Conservation (phyloP, 1,140 invertebrate species). For the Drosophila sp. region DNA sequence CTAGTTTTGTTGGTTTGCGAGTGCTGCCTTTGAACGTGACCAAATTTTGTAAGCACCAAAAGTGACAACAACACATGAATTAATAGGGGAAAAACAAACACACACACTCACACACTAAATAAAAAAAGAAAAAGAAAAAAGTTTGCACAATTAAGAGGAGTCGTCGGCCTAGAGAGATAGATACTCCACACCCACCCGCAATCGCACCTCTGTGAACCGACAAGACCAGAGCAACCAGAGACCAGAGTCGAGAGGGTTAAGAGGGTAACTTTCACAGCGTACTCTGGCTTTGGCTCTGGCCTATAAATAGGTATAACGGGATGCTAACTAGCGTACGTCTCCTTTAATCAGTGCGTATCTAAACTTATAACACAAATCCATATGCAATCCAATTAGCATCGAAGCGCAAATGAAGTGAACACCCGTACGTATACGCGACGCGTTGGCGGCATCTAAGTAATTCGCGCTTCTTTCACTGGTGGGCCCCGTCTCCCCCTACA, state of each 20-base stretch:
- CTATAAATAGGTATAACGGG: conserved; percentile 17
- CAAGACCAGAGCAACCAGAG: neutral
- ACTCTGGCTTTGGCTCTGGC: conserved; percentile 6
- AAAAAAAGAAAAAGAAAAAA: conserved; percentile 30
- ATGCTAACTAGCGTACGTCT: conserved; percentile 16
- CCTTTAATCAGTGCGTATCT: conserved; percentile 35
- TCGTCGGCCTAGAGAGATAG: neutral
- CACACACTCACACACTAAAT: conserved; percentile 11
- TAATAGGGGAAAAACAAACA: conserved; percentile 17
- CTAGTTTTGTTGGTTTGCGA: conserved; percentile 61
- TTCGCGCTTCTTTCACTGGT: conserved; percentile 15
- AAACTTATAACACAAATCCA: conserved; percentile 47
- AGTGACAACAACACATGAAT: conserved; percentile 34
- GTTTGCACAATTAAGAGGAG: conserved; percentile 36
- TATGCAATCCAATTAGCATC: conserved; percentile 64
- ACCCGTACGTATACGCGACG: conserved; percentile 32
- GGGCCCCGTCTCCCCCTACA: neutral
- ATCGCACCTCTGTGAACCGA: neutral
- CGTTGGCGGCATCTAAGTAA: conserved; percentile 15
- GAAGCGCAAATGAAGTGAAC: conserved; percentile 50
- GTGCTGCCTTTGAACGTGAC: conserved; percentile 65
- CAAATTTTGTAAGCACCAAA: conserved; percentile 55
- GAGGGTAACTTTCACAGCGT: neutral
- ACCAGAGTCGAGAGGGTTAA: neutral
- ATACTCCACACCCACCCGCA: neutral